Percentiles rank a stretch among this genome's conserved stretches.
Evolutionary conservation across 1,140 invertebrate genomes (phyloP).

Genomic region (Drosophila erecta): DNA sequence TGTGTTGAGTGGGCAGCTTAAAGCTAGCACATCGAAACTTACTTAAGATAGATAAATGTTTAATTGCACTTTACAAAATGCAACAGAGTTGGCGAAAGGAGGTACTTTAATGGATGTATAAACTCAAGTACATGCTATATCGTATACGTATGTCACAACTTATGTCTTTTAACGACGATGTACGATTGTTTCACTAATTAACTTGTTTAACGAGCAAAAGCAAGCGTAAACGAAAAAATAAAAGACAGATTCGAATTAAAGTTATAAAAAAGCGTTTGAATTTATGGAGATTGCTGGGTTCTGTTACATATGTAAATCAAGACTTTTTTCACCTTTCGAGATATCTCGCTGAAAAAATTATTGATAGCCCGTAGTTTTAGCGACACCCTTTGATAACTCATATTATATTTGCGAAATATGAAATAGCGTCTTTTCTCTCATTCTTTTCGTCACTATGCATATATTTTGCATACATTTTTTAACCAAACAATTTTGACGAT

Average conservation of each 20-base stretch:
- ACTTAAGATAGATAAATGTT: slow-evolving; percentile 54
- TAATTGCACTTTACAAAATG: slow-evolving; percentile 53
- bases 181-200: slow-evolving; percentile 75
- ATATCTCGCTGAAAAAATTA: no score
- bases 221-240: slow-evolving; percentile 55
- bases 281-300: no score
- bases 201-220: slow-evolving; percentile 65
- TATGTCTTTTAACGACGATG: slow-evolving; percentile 55
- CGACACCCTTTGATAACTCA: no score
- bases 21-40: slow-evolving; percentile 56
- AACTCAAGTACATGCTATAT: slow-evolving; percentile 46
- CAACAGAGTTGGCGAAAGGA: slow-evolving; percentile 37
- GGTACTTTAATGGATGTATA: slow-evolving; percentile 56
- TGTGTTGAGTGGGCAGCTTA: slow-evolving; percentile 66
- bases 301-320: no score
- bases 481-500: no score
- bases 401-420: no score
- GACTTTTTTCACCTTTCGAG: no score
- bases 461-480: no score
- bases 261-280: slow-evolving; percentile 40
- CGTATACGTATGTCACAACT: slow-evolving; percentile 43
- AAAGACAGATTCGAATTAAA: slow-evolving; percentile 78
- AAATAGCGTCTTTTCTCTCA: no score
- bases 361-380: no score
- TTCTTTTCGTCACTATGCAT: no score